Evolutionary conservation across 2,113 vertebrate genomes (phyloP), one percentile per base, ranked within the genome.

Genomic region (Scytalopus superciliaris): DNA sequence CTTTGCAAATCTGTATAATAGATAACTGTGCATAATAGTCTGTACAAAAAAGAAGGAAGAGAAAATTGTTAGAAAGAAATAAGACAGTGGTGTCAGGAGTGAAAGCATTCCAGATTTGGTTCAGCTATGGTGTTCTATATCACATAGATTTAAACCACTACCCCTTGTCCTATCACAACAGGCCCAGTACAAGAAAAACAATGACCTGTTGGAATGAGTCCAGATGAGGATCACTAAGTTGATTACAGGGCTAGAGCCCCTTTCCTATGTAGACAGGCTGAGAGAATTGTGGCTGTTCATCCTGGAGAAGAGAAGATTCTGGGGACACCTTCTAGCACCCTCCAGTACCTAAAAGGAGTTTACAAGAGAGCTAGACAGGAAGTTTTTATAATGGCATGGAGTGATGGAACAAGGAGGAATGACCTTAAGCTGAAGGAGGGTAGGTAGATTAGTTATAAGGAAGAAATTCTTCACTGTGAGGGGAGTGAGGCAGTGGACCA

Each of bases 221-320:
- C 24, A 40, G 35, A 4, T 30, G 10, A 72, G 40, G 17, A 13
- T 55, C 21, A 30, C 33, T 59, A 7, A 9, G 25, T 13, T 57
- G 19, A 30, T 23, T 24, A 15, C 9, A 23, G 28, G 23, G 27
- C 9, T 64, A 18, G 12, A 64, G 16, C 19, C 13, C 16, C 19
- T 27, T 2, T 25, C 5, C n/a, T 8, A 7, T 22, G 35, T 56
- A 31, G 25, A 35, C 24, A 63, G 19, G 9, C 11, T 60, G 55
- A n/a, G 23, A 23, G 23, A 47, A 8, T 5, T 72, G 16, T 0
- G 1, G 1, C 13, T 55, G 16, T 4, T 56, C 35, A 56, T 11
- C 13, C 30, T 49, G 49, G 19, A 55, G n/a, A 70, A 25, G 7
- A 23, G 13, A 31, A 79, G n/a, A 31, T 8, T 35, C 57, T 47